phyloP scores from a whole-genome alignment of 2,797 vertebrate genomes.

The Notamacropus eugenii region DNA sequence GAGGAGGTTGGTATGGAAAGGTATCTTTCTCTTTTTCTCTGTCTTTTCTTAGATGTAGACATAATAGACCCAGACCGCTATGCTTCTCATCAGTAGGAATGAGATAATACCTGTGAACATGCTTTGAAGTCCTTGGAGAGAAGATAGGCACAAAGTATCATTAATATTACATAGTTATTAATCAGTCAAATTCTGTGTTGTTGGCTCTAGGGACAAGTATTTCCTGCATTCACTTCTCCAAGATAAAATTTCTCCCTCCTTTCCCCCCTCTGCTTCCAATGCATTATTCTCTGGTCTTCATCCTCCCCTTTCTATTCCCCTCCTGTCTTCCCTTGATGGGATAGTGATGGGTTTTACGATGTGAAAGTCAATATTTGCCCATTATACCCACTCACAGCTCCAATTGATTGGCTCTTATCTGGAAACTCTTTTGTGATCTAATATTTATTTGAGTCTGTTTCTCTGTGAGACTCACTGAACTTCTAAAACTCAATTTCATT shows the following conservation, averaged over 20 bases:
- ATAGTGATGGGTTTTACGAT: conserved; percentile 60
- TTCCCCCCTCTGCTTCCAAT: not conserved
- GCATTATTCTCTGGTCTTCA: not conserved
- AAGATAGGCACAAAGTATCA: not conserved
- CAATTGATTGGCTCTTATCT: conserved; percentile 45
- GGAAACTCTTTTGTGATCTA: conserved; percentile 61
- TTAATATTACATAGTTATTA: conserved; percentile 6
- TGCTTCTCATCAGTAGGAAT: not conserved
- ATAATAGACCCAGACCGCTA: not conserved
- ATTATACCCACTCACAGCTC: conserved; percentile 29
- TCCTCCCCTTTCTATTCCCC: not conserved
- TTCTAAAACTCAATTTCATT: conserved; percentile 26
- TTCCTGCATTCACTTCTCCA: not conserved
- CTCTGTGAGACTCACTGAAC: conserved; percentile 54
- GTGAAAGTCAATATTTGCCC: conserved; percentile 63
- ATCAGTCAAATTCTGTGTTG: not conserved
- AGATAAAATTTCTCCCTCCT: not conserved
- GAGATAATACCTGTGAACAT: not conserved
- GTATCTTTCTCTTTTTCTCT: not conserved
- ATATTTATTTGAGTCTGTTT: conserved; percentile 40
- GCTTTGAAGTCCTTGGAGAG: not conserved
- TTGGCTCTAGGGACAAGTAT: not conserved
- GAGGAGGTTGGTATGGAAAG: not conserved
- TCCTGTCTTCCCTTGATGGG: conserved; percentile 18
- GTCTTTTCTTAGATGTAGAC: not conserved